Percentiles rank a stretch among this genome's conserved stretches.
phyloP scores from a whole-genome alignment of 2,113 vertebrate species.

The Antechinus flavipes region DNA sequence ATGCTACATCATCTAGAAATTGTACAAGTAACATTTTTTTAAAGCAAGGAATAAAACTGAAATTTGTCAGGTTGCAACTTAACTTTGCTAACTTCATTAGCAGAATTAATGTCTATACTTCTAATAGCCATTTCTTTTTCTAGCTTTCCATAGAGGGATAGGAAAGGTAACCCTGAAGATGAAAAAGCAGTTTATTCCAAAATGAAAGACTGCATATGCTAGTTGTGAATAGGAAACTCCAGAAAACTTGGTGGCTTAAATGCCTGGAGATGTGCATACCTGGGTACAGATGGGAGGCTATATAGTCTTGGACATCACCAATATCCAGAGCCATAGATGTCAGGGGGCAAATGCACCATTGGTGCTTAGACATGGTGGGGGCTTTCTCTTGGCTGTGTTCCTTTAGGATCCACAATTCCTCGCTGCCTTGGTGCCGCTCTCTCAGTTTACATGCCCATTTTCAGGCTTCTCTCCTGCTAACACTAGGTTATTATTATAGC shows the following conservation, averaged over 20 bases:
- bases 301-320: not conserved
- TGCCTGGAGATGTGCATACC: not conserved
- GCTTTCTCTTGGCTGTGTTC: not conserved
- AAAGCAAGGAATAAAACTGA: slow-evolving; percentile 60
- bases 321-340: not conserved
- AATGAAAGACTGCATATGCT: not conserved
- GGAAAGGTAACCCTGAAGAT: slow-evolving; percentile 5
- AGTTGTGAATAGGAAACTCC: not conserved
- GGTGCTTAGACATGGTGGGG: not conserved
- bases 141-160: slow-evolving; percentile 27
- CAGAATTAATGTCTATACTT: slow-evolving; percentile 14
- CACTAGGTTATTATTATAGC: not conserved
- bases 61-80: slow-evolving; percentile 57
- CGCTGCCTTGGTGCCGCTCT: not conserved
- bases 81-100: slow-evolving; percentile 38
- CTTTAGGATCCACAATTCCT: not conserved
- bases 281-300: not conserved
- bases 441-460: not conserved
- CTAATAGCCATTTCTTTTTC: slow-evolving; percentile 7
- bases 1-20: not conserved
- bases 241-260: not conserved
- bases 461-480: not conserved
- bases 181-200: not conserved
- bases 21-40: not conserved
- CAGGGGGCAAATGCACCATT: not conserved